Conservation (phyloP, 2,113 vertebrate genomes). For the Nerophis ophidion region DNA sequence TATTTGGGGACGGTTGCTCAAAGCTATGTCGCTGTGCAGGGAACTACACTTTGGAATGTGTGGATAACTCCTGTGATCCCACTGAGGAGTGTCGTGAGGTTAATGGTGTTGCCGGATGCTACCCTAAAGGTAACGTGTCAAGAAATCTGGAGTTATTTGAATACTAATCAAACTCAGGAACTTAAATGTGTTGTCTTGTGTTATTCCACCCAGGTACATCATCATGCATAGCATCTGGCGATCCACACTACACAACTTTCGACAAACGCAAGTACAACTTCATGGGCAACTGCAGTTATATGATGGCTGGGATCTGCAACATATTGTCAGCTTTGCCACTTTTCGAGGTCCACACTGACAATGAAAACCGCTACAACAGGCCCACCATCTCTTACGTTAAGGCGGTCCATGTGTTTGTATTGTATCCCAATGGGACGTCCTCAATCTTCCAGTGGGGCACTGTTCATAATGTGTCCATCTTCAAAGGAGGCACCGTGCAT, state of each 20-base stretch:
- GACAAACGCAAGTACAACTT: conserved; percentile 67
- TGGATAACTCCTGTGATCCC: conserved; percentile 66
- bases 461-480: conserved; percentile 68
- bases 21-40: conserved; percentile 70
- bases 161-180: not conserved
- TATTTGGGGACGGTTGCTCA: conserved; percentile 69
- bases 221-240: conserved; percentile 60
- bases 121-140: conserved; percentile 66
- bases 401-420: conserved; percentile 68
- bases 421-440: conserved; percentile 13
- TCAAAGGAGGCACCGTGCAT: conserved; percentile 70
- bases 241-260: conserved; percentile 76
- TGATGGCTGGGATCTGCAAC: conserved; percentile 62
- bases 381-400: conserved; percentile 67
- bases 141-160: not conserved
- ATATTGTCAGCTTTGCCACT: conserved; percentile 55
- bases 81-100: conserved; percentile 70
- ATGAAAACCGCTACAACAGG: conserved; percentile 68
- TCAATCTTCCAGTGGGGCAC: conserved; percentile 70
- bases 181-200: not conserved
- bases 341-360: conserved; percentile 67
- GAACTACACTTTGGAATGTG: conserved; percentile 72
- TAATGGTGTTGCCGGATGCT: conserved; percentile 64
- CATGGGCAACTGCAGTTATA: conserved; percentile 75
- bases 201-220: conserved; percentile 46